phyloP scores from a whole-genome alignment of 2,888 invertebrate species.

The Athalia rosae region DNA sequence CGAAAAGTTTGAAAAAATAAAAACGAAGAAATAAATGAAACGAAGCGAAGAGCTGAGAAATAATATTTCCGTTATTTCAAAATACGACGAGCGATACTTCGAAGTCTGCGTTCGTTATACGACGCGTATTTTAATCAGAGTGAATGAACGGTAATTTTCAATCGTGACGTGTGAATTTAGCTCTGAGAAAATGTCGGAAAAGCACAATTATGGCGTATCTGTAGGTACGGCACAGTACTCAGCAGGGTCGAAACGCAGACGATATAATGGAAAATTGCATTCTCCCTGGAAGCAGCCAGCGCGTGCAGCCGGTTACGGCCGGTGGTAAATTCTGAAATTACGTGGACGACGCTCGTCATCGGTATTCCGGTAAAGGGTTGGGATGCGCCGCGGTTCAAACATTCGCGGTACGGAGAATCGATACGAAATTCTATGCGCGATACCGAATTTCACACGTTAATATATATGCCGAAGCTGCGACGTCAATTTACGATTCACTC shows the following conservation, averaged over 20 bases:
- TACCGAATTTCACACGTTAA: neutral
- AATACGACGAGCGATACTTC: no score
- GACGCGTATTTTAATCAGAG: no score
- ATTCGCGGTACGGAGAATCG: constrained; percentile 59
- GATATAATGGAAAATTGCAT: constrained; percentile 25
- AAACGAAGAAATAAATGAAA: no score
- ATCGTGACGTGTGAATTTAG: no score
- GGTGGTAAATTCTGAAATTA: constrained; percentile 29
- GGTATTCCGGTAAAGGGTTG: constrained; percentile 50
- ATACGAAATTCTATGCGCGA: constrained; percentile 47
- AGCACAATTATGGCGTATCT: constrained; percentile 7
- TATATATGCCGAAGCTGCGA: no score
- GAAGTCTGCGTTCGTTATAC: no score
- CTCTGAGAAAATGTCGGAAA: neutral
- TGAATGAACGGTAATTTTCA: no score
- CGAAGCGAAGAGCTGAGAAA: no score
- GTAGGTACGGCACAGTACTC: neutral
- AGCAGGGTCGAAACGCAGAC: constrained; percentile 17
- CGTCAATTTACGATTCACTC: neutral
- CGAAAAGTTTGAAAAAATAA: no score
- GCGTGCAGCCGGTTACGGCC: constrained; percentile 12
- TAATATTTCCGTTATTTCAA: no score
- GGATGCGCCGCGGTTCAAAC: constrained; percentile 54
- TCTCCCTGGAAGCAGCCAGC: neutral
- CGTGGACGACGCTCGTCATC: constrained; percentile 38